Evolutionary conservation across 2,797 vertebrate species (phyloP).

Genomic region (Nannoperca obscura): DNA sequence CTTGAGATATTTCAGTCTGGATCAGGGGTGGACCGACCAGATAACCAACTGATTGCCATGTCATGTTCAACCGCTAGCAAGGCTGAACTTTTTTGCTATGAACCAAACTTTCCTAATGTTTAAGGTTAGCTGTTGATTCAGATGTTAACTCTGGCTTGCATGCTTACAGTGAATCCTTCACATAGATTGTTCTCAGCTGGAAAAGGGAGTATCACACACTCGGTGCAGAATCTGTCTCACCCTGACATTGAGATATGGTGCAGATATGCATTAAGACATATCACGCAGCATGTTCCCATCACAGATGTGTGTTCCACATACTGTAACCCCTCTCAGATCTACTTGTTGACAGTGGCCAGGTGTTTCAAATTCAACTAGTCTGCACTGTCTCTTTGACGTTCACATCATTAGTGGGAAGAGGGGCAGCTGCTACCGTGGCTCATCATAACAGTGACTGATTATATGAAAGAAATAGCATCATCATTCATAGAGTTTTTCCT

Average conservation of each 20-base stretch:
- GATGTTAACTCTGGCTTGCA: neutral
- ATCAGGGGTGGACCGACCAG: too few relatives aligned
- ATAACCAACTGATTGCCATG: too few relatives aligned
- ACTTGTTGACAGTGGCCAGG: slow-evolving; percentile 44
- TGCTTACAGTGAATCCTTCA: slow-evolving; percentile 10
- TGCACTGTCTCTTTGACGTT: slow-evolving; percentile 19
- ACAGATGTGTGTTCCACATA: slow-evolving; percentile 24
- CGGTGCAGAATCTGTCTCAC: slow-evolving; percentile 4
- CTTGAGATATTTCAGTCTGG: slow-evolving; percentile 2
- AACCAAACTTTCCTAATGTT: too few relatives aligned
- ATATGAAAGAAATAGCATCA: neutral
- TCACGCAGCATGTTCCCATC: slow-evolving; percentile 44
- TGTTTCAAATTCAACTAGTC: slow-evolving; percentile 29
- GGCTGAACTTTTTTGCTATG: too few relatives aligned
- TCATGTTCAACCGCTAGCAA: too few relatives aligned
- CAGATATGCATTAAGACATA: slow-evolving; percentile 37
- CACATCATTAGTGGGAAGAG: slow-evolving; percentile 64
- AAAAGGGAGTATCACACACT: slow-evolving; percentile 53
- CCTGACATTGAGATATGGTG: slow-evolving; percentile 40
- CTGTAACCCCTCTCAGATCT: slow-evolving; percentile 7
- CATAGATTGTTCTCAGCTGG: slow-evolving; percentile 60
- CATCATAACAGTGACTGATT: neutral
- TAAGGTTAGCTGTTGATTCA: neutral
- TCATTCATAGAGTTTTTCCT: neutral
- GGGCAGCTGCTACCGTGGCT: slow-evolving; percentile 56